Evolutionary conservation across 2,113 vertebrate species (phyloP).

Genomic region (Saguinus imperator): DNA sequence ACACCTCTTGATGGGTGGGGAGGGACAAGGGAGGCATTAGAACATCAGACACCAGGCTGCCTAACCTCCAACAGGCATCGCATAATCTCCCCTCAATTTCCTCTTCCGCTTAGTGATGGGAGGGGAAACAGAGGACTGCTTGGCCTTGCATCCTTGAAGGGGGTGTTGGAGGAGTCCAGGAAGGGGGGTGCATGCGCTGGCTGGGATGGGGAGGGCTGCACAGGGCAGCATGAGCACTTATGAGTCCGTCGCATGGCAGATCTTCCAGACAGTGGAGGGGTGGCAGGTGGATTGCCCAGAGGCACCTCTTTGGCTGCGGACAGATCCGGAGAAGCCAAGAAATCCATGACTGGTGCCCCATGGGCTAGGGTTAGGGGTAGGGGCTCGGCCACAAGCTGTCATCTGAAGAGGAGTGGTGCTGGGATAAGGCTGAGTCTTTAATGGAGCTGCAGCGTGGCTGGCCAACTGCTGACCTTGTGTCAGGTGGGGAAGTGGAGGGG

Average conservation of each 20-base stretch:
- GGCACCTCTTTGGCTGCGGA: neutral
- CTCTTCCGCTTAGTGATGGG: neutral
- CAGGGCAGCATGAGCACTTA: neutral
- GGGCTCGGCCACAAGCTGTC: neutral
- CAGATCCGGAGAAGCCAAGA: neutral
- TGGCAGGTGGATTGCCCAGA: neutral
- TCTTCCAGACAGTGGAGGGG: no score
- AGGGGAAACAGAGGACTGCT: neutral
- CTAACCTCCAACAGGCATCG: neutral
- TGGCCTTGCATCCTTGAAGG: neutral
- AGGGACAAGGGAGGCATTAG: neutral
- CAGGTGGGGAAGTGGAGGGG: neutral
- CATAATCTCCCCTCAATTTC: neutral
- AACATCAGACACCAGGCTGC: neutral
- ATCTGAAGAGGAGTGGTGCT: neutral
- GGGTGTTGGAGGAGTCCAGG: neutral
- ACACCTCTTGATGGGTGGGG: neutral
- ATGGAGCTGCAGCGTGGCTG: neutral
- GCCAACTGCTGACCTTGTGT: neutral
- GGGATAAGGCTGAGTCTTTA: neutral
- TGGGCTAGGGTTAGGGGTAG: neutral
- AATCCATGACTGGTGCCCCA: neutral
- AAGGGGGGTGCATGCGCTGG: no score
- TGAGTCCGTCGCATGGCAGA: accelerated
- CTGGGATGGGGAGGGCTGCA: neutral